Base-by-base conservation (phyloP, 2,888 invertebrate species). In the Meganola albula region DNA sequence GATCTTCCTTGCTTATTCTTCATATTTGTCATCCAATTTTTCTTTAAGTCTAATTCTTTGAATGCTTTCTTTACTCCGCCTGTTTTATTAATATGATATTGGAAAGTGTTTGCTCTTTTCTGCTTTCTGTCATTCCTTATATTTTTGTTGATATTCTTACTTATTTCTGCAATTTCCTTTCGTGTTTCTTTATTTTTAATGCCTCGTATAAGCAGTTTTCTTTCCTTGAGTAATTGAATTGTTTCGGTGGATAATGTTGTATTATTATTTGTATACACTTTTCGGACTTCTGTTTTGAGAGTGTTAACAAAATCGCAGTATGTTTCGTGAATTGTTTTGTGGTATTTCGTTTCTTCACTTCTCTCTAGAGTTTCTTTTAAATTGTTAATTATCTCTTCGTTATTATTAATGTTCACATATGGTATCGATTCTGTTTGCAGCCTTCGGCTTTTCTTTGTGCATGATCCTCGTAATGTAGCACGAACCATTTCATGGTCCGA, bases 111-210 rank as follows among this genome's bases (percentile, higher is more conserved):
- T 30, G 21, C 28, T 28, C 36, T 36, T 16, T 18, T 38, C 6
- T 24, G 16, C 21, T 32, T 40, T 12, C 40, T 38, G 24, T 43
- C 39, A 12, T 43, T 43, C 20, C 36, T 43, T 18, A 43, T 43
- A 14, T 27, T 27, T 26, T 31, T 30, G 3, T 30, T 27, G 12
- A 42, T 42, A 9, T 33, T 20, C 12, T 45, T 39, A 30, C 38
- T 39, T 16, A 41, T 27, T 22, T 26, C 24, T n/a, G 32, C 26
- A 2, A 43, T 34, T 2, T 21, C 14, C 22, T 25, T 25, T 10
- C 12, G 7, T 13, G 13, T 24, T 4, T 27, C 11, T 6, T 27
- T 28, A 2, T 8, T 24, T n/a, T 14, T 16, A 4, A 14, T 26
- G 22, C 10, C 14, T 26, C 22, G 21, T 32, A 26, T 7, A 13